These are phyloP conservation scores for Apamea epomidion DNA, from an alignment of 2,888 invertebrate species.

Conservation along the genomic window DNA sequence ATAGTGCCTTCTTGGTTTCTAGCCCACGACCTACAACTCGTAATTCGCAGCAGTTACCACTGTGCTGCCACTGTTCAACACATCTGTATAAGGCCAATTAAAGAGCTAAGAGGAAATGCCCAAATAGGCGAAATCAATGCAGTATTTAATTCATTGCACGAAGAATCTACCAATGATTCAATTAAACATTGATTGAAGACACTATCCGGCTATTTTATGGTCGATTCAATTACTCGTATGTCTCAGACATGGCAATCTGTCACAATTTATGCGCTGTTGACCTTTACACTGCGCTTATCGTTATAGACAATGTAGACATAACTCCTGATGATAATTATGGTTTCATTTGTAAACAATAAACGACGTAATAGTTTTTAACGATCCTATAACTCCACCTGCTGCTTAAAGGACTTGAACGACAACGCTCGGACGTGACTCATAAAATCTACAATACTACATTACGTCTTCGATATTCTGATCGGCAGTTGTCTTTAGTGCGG, in stretches of 20 bases:
- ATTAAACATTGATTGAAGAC: constrained; percentile 10
- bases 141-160: background rate
- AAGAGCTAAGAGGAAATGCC: background rate
- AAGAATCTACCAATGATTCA: background rate
- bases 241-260: constrained; percentile 29
- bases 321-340: constrained; percentile 15
- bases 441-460: background rate
- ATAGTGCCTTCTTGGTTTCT: too few species aligned
- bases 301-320: constrained; percentile 24
- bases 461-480: background rate
- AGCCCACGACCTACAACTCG: too few species aligned
- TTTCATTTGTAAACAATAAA: constrained; percentile 27
- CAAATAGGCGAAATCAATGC: background rate
- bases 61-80: too few species aligned
- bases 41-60: too few species aligned
- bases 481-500: background rate
- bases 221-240: constrained; percentile 31
- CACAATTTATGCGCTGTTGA: constrained; percentile 29
- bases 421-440: background rate
- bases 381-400: background rate
- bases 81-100: background rate
- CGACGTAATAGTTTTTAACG: background rate
- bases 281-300: constrained; percentile 28
- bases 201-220: constrained; percentile 14
- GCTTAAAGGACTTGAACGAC: too few species aligned